Percentiles rank a stretch among this genome's conserved stretches.
Conservation (phyloP, 2,888 invertebrate genomes). For the Lochmaea capreae region DNA sequence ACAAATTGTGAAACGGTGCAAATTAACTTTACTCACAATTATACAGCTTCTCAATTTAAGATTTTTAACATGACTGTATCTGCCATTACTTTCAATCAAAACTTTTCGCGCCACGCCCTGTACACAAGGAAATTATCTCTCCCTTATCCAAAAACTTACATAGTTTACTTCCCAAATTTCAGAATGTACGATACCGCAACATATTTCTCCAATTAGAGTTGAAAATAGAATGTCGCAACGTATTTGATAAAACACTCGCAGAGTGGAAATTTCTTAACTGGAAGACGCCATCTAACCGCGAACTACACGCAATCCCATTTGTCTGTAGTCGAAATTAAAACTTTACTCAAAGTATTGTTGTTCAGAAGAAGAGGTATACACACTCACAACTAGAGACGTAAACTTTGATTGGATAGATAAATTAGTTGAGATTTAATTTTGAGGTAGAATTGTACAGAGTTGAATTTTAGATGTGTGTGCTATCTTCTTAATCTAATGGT, state of each 20-base stretch:
- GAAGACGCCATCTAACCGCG: conserved; percentile 22
- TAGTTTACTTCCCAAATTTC: conserved; percentile 4
- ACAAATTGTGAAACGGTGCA: no score
- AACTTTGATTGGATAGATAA: not conserved
- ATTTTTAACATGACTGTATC: no score
- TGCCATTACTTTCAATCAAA: no score
- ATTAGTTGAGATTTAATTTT: conserved; percentile 3
- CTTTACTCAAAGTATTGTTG: conserved; percentile 11
- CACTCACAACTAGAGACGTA: not conserved
- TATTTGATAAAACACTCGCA: conserved; percentile 12
- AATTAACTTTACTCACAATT: no score
- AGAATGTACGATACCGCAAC: conserved; percentile 14
- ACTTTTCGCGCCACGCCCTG: no score
- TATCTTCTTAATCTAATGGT: not conserved
- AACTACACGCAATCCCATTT: conserved; percentile 21
- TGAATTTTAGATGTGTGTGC: not conserved
- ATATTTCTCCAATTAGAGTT: conserved; percentile 21
- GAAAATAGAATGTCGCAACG: conserved; percentile 20
- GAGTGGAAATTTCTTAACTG: conserved; percentile 14
- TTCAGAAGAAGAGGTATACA: conserved; percentile 12
- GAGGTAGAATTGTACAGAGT: not conserved
- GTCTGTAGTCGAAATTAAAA: conserved; percentile 9
- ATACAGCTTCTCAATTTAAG: no score
- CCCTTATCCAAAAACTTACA: conserved; percentile 1
- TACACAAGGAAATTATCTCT: not conserved